Evolutionary conservation across 2,113 vertebrate genomes (phyloP).

Genomic region (Cephalopterus ornatus): DNA sequence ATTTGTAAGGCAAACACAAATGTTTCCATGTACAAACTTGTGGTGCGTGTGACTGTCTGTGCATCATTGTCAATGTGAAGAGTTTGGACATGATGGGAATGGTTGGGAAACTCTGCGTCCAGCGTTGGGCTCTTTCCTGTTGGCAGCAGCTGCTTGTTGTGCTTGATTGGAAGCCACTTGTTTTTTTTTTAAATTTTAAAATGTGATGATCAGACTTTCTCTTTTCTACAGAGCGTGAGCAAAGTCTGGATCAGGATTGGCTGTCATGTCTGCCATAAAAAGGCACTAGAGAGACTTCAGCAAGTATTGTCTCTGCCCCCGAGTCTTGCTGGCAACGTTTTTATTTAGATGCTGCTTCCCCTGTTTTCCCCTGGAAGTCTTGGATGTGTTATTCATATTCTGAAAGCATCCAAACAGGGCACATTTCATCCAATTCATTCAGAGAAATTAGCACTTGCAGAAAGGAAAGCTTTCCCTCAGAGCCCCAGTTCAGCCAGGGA

Average conservation of each 20-base stretch:
- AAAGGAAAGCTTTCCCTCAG: not conserved
- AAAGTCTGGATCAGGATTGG: conserved; percentile 88
- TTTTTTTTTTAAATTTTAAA: conserved; percentile 67
- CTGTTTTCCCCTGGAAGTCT: conserved; percentile 28
- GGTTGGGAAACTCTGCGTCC: conserved; percentile 56
- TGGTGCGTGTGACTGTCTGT: conserved; percentile 64
- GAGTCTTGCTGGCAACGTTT: conserved; percentile 61
- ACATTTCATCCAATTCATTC: conserved; percentile 41
- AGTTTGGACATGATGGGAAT: conserved; percentile 61
- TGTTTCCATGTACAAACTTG: conserved; percentile 65
- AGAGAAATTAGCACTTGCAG: not conserved
- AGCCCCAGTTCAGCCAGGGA: not conserved
- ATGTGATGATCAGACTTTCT: conserved; percentile 86
- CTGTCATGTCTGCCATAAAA: conserved; percentile 85
- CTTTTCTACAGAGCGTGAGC: conserved; percentile 86
- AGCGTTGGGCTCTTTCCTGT: conserved; percentile 59
- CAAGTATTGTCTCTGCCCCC: conserved; percentile 79
- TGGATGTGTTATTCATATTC: conserved; percentile 8
- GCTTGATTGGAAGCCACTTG: conserved; percentile 74
- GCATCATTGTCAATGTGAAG: conserved; percentile 48
- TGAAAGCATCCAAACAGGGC: conserved; percentile 28
- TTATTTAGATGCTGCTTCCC: conserved; percentile 29
- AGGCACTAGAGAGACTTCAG: conserved; percentile 82
- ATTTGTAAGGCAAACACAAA: conserved; percentile 63
- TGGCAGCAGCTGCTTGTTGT: conserved; percentile 72